Evolutionary conservation across 2,113 vertebrate genomes (phyloP), one percentile per base, ranked within the genome.

Genomic region (Bostrychus sinensis): DNA sequence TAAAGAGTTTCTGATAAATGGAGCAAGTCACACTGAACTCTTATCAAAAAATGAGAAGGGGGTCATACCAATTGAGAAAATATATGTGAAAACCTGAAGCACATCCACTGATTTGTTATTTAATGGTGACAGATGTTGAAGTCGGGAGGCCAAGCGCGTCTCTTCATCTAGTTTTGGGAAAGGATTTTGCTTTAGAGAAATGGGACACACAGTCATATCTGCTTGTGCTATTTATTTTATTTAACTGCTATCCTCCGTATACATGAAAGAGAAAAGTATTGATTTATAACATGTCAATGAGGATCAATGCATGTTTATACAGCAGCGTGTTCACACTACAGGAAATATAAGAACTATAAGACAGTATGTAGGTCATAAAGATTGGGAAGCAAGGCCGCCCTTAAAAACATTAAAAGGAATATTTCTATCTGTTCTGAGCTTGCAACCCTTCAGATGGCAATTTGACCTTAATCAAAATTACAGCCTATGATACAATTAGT

Each of bases 1-100:
- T 87, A 85, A 89, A 86, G 86, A 86, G 64, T 88, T 88, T 80
- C 80, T 88, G 81, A 91, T 92, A 91, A 92, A 92, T 90, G 85
- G 79, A 87, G 83, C 84, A 87, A 89, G 86, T 90, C 84, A 78
- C 78, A 81, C 78, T 77, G 86, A 91, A 88, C 87, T 83, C 76
- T 90, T 91, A 88, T 89, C 82, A 89, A 89, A 90, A 80, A 88
- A 80, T 75, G 69, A 78, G 70, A 86, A 72, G 54, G 70, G 59
- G 69, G 80, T 80, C 71, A 86, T 22, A 79, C 67, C 65, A 80
- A 83, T 66, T 79, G 74, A 82, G 83, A 82, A 77, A 82, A 84
- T 86, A 82, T 71, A 70, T 67, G 58, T 71, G 39, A 66, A 83
- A 82, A 86, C 81, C 72, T 82, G 56, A 82, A 82, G 56, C 63